Percentiles rank a stretch among this genome's conserved stretches.
Evolutionary conservation across 1,140 invertebrate genomes (phyloP).

Genomic region (Zeugodacus cucurbitae): DNA sequence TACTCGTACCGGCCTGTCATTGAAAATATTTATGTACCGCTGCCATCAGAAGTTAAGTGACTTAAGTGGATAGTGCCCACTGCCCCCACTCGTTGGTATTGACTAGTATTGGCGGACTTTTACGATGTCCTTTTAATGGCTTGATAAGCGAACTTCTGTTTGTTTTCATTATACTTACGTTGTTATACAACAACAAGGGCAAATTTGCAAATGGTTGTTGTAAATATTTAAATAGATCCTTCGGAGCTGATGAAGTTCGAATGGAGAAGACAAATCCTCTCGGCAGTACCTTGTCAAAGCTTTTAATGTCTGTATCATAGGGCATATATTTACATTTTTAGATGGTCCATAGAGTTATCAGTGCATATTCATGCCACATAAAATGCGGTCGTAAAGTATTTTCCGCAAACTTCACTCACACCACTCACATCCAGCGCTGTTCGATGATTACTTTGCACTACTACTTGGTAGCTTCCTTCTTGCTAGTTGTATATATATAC

Average conservation of each 20-base stretch:
- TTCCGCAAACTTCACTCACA: not conserved
- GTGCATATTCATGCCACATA: not conserved
- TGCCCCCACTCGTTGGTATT: not conserved
- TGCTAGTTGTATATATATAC: no score
- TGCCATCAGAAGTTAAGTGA: not conserved
- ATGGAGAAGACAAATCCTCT: not conserved
- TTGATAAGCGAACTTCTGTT: not conserved
- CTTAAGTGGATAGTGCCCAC: not conserved
- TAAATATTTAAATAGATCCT: not conserved
- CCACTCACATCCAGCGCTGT: not conserved
- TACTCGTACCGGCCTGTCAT: not conserved
- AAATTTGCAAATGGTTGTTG: not conserved
- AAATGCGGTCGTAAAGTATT: not conserved
- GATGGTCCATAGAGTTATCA: not conserved
- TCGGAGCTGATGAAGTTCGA: not conserved
- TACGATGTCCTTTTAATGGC: constrained; percentile 16
- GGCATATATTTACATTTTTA: not conserved
- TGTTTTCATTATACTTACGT: not conserved
- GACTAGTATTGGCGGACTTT: not conserved
- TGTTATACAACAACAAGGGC: not conserved
- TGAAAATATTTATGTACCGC: not conserved
- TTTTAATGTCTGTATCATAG: not conserved
- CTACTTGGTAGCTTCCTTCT: no score
- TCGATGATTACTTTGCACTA: not conserved
- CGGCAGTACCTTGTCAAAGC: not conserved